Percentiles rank a stretch among this genome's conserved stretches.
Conservation (phyloP, 2,113 vertebrate species). For the Hylia prasina region DNA sequence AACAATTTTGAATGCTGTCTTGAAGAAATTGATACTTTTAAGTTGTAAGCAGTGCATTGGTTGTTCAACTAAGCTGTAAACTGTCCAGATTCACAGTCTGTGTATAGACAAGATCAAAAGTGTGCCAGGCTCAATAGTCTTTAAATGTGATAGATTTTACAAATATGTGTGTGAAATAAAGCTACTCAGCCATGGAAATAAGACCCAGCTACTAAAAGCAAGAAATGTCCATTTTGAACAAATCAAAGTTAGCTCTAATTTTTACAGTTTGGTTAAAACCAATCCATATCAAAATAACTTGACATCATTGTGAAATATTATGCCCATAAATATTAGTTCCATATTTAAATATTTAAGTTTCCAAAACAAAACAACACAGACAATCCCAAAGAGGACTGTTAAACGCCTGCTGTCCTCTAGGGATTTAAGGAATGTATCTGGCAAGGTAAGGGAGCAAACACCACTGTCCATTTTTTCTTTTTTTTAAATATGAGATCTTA, state of each 20-base stretch:
- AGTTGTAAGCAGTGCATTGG: background rate
- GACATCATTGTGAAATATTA: background rate
- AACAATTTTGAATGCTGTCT: background rate
- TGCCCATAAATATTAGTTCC: background rate
- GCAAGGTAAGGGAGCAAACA: background rate
- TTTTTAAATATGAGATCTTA: slow-evolving; percentile 31
- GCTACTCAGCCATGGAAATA: slow-evolving; percentile 77
- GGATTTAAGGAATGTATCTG: background rate
- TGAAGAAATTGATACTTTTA: background rate
- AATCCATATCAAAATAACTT: slow-evolving; percentile 27
- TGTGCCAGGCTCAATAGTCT: slow-evolving; percentile 32
- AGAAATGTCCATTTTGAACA: background rate
- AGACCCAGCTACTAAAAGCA: slow-evolving; percentile 33
- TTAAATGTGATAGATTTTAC: slow-evolving; percentile 39
- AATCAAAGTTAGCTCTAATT: background rate
- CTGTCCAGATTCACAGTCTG: slow-evolving; percentile 58
- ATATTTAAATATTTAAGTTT: background rate
- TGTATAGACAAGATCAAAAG: slow-evolving; percentile 51
- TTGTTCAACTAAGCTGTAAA: slow-evolving; percentile 72
- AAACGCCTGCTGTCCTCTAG: background rate
- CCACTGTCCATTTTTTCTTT: background rate
- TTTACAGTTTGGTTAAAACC: background rate
- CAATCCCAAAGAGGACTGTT: background rate
- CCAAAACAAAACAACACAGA: background rate
- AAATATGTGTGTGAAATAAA: slow-evolving; percentile 38